Base-by-base conservation (phyloP, 2,888 invertebrate species). In the Tribolium freemani region DNA sequence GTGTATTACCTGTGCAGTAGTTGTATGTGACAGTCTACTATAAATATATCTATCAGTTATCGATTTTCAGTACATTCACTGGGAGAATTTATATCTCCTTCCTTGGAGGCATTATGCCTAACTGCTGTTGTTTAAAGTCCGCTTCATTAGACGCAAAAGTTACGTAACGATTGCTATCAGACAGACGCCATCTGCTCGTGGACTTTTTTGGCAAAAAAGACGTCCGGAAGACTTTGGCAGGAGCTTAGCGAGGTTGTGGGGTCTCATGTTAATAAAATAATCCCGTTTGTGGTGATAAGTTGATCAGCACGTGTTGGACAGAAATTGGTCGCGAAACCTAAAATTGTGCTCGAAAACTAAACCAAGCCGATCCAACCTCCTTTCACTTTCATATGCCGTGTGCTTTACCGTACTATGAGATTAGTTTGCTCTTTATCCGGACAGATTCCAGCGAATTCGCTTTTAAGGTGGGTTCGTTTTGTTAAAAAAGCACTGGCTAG, bases 361-460 rank as follows among this genome's bases (percentile, higher is more conserved):
- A 64, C 64, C 64, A 54, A 64, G 45, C 54, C 51, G 64, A 45
- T 64, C 48, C 72, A 78, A 79, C 77, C 77, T 79, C 79, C 79
- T 79, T 79, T 79, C 79, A 79, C 79, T 78, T 77, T 79, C 75
- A 69, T 67, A 67, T 61, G 58, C 69, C 45, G 61, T 69, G 77
- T 77, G 76, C 78, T 75, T 75, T 78, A 78, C 75, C 73, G 74
- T 63, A 60, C 46, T 69, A 58, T 53, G 63, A 75, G 70, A 76
- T 76, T 75, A 72, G 72, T 72, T 77, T 71, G 75, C 71, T 76
- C 76, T 77, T 76, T 78, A 76, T 75, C 73, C 75, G 75, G 75
- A 70, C 76, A 75, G 73, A 76, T 73, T 74, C 74, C 64, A 60
- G 57, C 46, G 54, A 64, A 64, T 69, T 69, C 44, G 48, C 53